Base-by-base conservation (phyloP, 2,888 invertebrate species). In the Busseola fusca region DNA sequence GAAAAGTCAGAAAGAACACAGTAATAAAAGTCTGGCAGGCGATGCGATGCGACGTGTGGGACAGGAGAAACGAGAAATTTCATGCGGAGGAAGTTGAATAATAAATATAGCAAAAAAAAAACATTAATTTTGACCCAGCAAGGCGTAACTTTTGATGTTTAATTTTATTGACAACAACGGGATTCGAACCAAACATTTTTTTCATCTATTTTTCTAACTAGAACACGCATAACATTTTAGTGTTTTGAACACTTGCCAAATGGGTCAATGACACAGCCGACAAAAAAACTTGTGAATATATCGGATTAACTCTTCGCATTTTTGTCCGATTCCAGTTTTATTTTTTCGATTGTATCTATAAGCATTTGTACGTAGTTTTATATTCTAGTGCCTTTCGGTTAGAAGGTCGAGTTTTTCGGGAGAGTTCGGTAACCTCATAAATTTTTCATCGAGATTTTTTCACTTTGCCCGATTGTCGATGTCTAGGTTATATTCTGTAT, bases 161-260 rank as follows among this genome's bases (percentile, higher is more conserved):
- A 83, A 83, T 40, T 40, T 40, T 40, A 40, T 82, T 69, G 70
- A 76, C 78, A 72, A 72, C 66, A 67, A 70, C 66, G 66, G 62
- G 50, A n/a, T 63, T 58, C 52, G 54, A 76, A 69, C 52, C 58
- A 69, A 77, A 65, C 18, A 54, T 69, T 78, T 77, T 82, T 82
- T 82, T 81, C 86, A 21, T 81, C n/a, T 78, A 37, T 71, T 81
- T 78, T 85, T 57, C 80, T 84, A 88, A 88, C 83, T 84, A 71
- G 85, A 86, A 84, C 88, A 86, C 81, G 85, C 84, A 84, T 86
- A 86, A 85, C 82, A 76, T 81, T 84, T 79, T 82, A 85, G 82
- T 85, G 83, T 82, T 87, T 86, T 91, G 93, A 88, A 83, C 77
- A 69, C 67, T 80, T 87, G 93, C 93, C 93, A 93, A 93, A 90